Percentiles rank a stretch among this genome's conserved stretches.
These are phyloP conservation scores for Lithophane ornitopus DNA, from an alignment of 2,888 invertebrate genomes.

Conservation along the genomic window DNA sequence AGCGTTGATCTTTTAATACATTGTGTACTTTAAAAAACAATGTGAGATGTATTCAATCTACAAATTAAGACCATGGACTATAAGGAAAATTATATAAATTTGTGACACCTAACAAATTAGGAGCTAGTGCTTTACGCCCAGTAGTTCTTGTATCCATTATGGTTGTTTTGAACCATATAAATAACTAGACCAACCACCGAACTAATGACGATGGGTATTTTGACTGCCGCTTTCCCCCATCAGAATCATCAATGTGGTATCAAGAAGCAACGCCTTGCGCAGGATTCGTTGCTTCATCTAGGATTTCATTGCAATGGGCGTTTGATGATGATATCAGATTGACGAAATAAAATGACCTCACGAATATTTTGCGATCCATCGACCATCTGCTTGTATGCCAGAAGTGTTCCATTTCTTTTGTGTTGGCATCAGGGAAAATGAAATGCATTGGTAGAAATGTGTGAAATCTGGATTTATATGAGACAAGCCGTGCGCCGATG, in stretches of 20 bases:
- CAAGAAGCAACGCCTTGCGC: slow-evolving; percentile 28
- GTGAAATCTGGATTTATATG: background rate
- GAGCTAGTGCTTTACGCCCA: background rate
- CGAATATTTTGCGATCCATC: background rate
- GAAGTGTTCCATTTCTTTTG: background rate
- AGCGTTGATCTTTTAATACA: slow-evolving; percentile 16
- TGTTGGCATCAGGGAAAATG: background rate
- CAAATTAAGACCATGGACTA: background rate
- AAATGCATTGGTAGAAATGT: background rate
- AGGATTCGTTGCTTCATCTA: slow-evolving; percentile 34
- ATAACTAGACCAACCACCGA: background rate
- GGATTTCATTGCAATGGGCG: slow-evolving; percentile 18
- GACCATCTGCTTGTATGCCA: background rate
- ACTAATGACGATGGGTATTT: background rate
- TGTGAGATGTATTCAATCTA: background rate
- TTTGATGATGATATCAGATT: slow-evolving; percentile 14
- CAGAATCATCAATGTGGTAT: background rate
- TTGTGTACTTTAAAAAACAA: slow-evolving; percentile 1
- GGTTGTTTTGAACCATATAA: background rate
- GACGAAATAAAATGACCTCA: slow-evolving; percentile 28
- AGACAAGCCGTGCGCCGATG: background rate
- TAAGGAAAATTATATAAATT: background rate
- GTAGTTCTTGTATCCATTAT: background rate
- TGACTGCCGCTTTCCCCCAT: background rate
- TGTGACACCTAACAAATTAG: background rate